Percentiles rank a stretch among this genome's conserved stretches.
phyloP scores from a whole-genome alignment of 2,113 vertebrate genomes.

The Rhipidura dahli region DNA sequence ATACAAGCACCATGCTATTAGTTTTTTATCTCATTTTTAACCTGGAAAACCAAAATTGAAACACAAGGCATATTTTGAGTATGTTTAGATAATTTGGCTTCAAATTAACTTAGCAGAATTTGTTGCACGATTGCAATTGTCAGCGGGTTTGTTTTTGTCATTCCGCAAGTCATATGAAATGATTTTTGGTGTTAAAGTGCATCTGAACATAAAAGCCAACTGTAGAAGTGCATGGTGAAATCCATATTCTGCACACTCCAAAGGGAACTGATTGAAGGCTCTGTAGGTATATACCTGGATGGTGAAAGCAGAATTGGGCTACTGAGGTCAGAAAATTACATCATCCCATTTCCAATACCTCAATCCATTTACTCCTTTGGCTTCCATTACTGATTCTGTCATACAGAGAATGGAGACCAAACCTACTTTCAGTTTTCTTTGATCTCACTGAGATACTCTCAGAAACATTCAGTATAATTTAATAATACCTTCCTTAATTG shows the following conservation, averaged over 20 bases:
- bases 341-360: not conserved
- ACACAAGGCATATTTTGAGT: not conserved
- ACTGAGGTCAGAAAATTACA: not conserved
- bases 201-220: not conserved
- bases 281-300: not conserved
- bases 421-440: not conserved
- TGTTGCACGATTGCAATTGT: rapidly evolving
- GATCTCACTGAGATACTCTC: not conserved
- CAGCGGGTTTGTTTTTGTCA: not conserved
- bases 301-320: not conserved
- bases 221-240: not conserved
- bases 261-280: not conserved
- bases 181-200: not conserved
- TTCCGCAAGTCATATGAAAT: not conserved
- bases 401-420: not conserved
- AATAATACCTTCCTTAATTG: not conserved
- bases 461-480: not conserved
- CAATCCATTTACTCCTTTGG: not conserved
- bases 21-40: not conserved
- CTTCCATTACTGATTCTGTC: not conserved
- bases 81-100: not conserved
- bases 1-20: not conserved
- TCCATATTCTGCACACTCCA: not conserved
- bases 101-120: not conserved
- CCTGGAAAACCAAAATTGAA: not conserved